phyloP scores from a whole-genome alignment of 2,113 vertebrate genomes.

The Pardalotus punctatus region DNA sequence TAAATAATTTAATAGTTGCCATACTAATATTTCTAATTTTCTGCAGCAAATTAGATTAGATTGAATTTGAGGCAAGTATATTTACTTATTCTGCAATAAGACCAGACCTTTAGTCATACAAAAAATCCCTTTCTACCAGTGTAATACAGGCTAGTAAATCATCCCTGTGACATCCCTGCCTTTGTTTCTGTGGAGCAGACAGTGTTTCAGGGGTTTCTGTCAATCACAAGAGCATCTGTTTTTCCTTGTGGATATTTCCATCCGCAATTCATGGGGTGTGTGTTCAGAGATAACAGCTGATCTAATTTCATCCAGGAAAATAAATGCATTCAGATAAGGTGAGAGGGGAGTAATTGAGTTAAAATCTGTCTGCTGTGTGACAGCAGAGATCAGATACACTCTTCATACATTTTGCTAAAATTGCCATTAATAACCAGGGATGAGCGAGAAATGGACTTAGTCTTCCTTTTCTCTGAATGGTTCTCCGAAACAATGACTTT shows the following conservation, averaged over 20 bases:
- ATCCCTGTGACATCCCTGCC: constrained; percentile 12
- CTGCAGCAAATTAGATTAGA: neutral
- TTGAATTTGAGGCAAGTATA: neutral
- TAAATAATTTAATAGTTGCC: neutral
- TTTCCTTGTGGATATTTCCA: constrained; percentile 29
- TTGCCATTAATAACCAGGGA: neutral
- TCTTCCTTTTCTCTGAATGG: neutral
- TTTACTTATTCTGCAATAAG: neutral
- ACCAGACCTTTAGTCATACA: neutral
- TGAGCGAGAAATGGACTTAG: constrained; percentile 1
- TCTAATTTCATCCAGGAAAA: constrained; percentile 41
- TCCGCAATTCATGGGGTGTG: neutral
- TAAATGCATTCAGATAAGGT: constrained; percentile 37
- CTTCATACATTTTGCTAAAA: neutral
- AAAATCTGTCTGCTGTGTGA: constrained; percentile 1
- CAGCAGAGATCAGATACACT: constrained; percentile 27
- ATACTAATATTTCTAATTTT: constrained; percentile 9
- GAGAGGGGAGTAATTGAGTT: constrained; percentile 44
- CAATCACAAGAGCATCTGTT: constrained; percentile 19
- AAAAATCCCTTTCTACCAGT: neutral
- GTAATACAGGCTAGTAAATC: constrained; percentile 20
- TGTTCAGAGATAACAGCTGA: constrained; percentile 38
- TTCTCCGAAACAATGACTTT: neutral
- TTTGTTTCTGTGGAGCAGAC: constrained; percentile 43
- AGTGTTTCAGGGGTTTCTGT: neutral